Percentiles rank a stretch among this genome's conserved stretches.
Evolutionary conservation across 2,888 invertebrate species (phyloP).

Genomic region (Ochropacha duplaris): DNA sequence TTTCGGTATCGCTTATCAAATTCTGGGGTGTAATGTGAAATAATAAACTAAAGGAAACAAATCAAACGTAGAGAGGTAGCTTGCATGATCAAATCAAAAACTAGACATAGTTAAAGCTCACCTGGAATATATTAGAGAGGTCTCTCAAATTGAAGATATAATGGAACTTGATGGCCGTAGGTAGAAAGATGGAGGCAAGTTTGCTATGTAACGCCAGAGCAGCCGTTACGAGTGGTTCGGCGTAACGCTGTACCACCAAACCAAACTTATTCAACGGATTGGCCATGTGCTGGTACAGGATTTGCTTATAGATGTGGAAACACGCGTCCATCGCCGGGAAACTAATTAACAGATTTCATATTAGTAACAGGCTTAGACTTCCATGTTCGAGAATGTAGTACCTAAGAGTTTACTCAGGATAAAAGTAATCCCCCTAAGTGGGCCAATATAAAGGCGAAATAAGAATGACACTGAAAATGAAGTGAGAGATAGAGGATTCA

Average conservation of each 20-base stretch:
- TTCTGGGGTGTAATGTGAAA: too few relatives aligned
- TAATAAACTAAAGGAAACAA: too few relatives aligned
- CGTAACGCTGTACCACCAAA: constrained; percentile 80
- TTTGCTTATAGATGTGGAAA: constrained; percentile 91
- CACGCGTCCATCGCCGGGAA: constrained; percentile 93
- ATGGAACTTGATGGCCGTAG: constrained; percentile 97
- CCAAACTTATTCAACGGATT: constrained; percentile 87
- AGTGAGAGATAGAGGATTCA: too few relatives aligned
- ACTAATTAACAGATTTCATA: constrained; percentile 64
- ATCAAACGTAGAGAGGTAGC: too few relatives aligned
- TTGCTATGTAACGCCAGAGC: constrained; percentile 91
- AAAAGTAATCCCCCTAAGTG: too few relatives aligned
- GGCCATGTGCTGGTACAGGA: constrained; percentile 89
- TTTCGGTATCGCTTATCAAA: too few relatives aligned
- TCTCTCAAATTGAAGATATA: constrained; percentile 97
- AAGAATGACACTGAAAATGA: too few relatives aligned
- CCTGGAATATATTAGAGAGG: constrained; percentile 96
- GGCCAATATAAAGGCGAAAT: too few relatives aligned
- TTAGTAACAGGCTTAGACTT: too few relatives aligned
- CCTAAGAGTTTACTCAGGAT: too few relatives aligned
- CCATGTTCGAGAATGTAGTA: too few relatives aligned
- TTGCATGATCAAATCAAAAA: too few relatives aligned
- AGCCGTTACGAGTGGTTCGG: constrained; percentile 85
- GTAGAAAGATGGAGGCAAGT: constrained; percentile 90
- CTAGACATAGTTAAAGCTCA: constrained; percentile 52